phyloP scores from a whole-genome alignment of 2,888 invertebrate genomes.

The Coecobrya sp. region DNA sequence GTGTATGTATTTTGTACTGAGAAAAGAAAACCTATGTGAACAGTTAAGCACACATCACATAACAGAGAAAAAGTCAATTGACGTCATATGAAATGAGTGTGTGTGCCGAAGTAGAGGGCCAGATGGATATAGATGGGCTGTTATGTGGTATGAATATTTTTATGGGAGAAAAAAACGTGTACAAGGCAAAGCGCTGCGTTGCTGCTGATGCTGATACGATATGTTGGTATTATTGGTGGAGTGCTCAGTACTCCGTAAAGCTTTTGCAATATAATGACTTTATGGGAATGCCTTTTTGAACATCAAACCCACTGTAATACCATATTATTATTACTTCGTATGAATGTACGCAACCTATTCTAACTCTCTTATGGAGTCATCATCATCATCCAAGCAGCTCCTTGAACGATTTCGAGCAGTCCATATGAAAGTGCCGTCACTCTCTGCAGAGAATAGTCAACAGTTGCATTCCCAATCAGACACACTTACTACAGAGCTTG shows the following conservation, averaged over 20 bases:
- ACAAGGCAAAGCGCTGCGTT: slow-evolving; percentile 18
- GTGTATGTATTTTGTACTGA: background rate
- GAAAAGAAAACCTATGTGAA: slow-evolving; percentile 12
- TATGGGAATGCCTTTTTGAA: slow-evolving; percentile 31
- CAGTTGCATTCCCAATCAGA: slow-evolving; percentile 76
- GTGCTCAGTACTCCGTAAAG: slow-evolving; percentile 18
- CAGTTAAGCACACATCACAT: slow-evolving; percentile 50
- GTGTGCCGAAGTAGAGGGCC: slow-evolving; percentile 30
- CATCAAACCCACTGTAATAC: background rate
- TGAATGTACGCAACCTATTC: background rate
- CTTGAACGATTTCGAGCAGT: slow-evolving; percentile 67
- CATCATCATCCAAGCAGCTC: slow-evolving; percentile 65
- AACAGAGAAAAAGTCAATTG: slow-evolving; percentile 63
- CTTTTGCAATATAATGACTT: slow-evolving; percentile 42
- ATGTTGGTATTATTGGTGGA: slow-evolving; percentile 38
- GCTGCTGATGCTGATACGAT: slow-evolving; percentile 5
- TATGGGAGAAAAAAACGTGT: slow-evolving; percentile 41
- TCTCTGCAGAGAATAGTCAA: slow-evolving; percentile 66
- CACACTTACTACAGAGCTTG: slow-evolving; percentile 20
- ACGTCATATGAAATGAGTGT: slow-evolving; percentile 71
- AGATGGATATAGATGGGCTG: slow-evolving; percentile 45
- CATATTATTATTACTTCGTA: background rate
- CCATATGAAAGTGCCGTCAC: slow-evolving; percentile 74
- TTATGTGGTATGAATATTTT: slow-evolving; percentile 44
- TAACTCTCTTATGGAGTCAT: slow-evolving; percentile 47